A percentile compares a stretch with the other conserved stretches of the same genome.
Conservation (phyloP, 2,797 vertebrate genomes). For the Sebastes flavidus region DNA sequence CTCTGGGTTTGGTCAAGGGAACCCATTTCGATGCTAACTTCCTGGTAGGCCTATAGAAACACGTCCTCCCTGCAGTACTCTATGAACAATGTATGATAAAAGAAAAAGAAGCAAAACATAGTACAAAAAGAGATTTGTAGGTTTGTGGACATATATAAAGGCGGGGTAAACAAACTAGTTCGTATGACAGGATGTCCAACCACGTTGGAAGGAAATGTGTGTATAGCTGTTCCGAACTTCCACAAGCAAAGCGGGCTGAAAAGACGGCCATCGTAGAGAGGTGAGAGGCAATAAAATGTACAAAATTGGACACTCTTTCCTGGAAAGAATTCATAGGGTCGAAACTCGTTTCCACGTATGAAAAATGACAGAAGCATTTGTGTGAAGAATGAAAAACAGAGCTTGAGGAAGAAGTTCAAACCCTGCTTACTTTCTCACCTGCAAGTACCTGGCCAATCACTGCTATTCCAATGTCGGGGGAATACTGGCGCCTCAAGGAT, state of each 20-base stretch:
- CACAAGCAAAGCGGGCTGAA: neutral
- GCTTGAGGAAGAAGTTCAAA: neutral
- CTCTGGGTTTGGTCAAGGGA: no score
- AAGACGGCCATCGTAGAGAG: neutral
- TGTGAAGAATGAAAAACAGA: neutral
- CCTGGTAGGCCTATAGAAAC: rapidly evolving
- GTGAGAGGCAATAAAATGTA: neutral
- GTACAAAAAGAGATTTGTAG: neutral
- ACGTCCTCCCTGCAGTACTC: no score
- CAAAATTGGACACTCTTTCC: neutral
- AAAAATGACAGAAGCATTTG: neutral
- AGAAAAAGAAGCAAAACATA: neutral
- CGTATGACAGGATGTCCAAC: neutral
- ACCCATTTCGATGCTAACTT: no score
- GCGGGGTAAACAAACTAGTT: neutral
- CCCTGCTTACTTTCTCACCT: neutral
- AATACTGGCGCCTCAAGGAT: neutral
- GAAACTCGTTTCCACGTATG: rapidly evolving
- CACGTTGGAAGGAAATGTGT: neutral
- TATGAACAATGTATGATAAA: neutral
- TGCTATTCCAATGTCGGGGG: neutral
- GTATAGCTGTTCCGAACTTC: neutral
- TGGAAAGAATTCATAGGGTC: neutral
- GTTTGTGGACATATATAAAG: neutral
- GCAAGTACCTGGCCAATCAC: neutral